Percentiles rank a stretch among this genome's conserved stretches.
Conservation (phyloP, 2,113 vertebrate genomes). For the Chloebia gouldiae region DNA sequence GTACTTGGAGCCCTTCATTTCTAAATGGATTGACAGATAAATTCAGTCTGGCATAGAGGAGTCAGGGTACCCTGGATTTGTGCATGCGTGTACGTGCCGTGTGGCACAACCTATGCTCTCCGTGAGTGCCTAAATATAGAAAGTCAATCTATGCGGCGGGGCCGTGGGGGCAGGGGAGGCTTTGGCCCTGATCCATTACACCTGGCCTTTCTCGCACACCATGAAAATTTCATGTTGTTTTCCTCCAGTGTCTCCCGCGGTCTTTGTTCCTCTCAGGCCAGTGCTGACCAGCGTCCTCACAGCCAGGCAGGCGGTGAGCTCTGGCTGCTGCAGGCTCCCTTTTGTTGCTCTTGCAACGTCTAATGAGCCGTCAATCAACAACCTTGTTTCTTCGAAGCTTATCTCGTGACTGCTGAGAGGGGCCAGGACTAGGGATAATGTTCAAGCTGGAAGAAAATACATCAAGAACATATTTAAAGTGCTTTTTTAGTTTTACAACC, state of each 20-base stretch:
- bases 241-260: slow-evolving; percentile 46
- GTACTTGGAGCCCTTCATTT: neutral
- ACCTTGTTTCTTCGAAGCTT: slow-evolving; percentile 56
- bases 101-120: neutral
- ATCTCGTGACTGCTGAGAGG: slow-evolving; percentile 50
- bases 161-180: neutral
- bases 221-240: slow-evolving; percentile 74
- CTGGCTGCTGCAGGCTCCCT: slow-evolving; percentile 45
- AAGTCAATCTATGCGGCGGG: slow-evolving; percentile 14
- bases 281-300: slow-evolving; percentile 64
- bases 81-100: neutral
- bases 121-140: slow-evolving; percentile 34
- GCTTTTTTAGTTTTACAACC: neutral
- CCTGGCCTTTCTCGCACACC: slow-evolving; percentile 64
- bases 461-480: neutral
- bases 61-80: neutral
- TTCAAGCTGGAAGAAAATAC: slow-evolving; percentile 9
- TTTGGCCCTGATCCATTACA: slow-evolving; percentile 70
- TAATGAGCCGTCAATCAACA: slow-evolving; percentile 68
- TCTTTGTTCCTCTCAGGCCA: slow-evolving; percentile 73
- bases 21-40: neutral
- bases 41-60: neutral
- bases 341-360: slow-evolving; percentile 52
- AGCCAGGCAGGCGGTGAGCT: slow-evolving; percentile 4
- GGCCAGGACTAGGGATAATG: neutral